Evolutionary conservation across 2,797 vertebrate species (phyloP), one percentile per base, ranked within the genome.

Genomic region (Anolis apletophallus): DNA sequence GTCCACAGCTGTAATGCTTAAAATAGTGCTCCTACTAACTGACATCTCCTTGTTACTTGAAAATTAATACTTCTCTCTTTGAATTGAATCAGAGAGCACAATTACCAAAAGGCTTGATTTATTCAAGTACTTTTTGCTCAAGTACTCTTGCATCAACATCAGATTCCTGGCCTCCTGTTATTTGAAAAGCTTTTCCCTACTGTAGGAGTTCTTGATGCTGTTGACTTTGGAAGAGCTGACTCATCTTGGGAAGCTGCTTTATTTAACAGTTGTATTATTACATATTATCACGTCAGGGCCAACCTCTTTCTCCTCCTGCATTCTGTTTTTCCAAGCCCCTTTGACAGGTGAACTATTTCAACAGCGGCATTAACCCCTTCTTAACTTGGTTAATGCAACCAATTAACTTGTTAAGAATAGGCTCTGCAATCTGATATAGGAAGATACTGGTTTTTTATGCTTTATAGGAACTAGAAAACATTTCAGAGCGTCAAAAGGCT

Each of bases 161-260:
- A 72, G 55, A 34, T 50, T 83, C 36, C n/a, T 87, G 54, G 36
- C 68, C 64, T 83, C 55, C 64, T 78, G 52, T 64, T 79, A 34
- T 36, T 83, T 83, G 32, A 61, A 78, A 34, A 52, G 52, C 61
- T 77, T 83, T 52, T 61, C n/a, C 8, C 67, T 83, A 83, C 40
- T 87, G 10, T n/a, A 78, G 26, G 59, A 82, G 29, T 72, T 76
- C 54, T 87, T 72, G 10, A 87, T 52, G 52, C 16, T 86, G 40
- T 72, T 34, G 77, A 80, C 21, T 86, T 57, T 74, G 78, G 68
- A 80, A 86, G 29, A 52, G 55, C 85, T 64, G 55, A 74, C 77
- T 73, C 55, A 80, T 73, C 19, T 80, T 78, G 21, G 68, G 78
- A 80, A 86, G n/a, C n/a, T 52, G 77, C 71, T 84, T 36, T 77